Conservation (phyloP, 2,797 vertebrate species). For the Dryobates pubescens region DNA sequence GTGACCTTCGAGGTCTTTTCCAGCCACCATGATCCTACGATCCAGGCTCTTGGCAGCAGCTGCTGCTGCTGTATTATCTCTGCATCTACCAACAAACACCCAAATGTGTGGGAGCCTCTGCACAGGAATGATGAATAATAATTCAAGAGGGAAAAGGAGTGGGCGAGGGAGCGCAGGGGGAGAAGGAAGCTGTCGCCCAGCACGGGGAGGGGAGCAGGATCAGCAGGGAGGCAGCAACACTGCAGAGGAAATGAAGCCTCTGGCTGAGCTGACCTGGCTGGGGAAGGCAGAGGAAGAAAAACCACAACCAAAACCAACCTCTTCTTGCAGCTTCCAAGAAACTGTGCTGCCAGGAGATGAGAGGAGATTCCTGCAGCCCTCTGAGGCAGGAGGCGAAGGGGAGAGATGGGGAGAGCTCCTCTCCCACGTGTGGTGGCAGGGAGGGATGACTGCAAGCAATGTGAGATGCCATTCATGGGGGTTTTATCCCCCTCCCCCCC, state of each 20-base stretch:
- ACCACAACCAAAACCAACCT: too few species aligned
- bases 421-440: not conserved
- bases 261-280: not conserved
- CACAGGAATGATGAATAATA: slow-evolving; percentile 40
- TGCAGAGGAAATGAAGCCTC: not conserved
- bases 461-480: not conserved
- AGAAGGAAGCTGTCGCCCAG: slow-evolving; percentile 1
- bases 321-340: not conserved
- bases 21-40: too few species aligned
- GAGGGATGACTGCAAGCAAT: not conserved
- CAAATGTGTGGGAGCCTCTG: slow-evolving; percentile 56
- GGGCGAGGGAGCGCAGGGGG: slow-evolving; percentile 11
- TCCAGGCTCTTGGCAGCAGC: slow-evolving; percentile 20
- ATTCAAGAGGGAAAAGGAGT: slow-evolving; percentile 33
- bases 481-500: not conserved
- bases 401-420: not conserved
- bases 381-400: not conserved
- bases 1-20: too few species aligned
- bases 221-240: not conserved
- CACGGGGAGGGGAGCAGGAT: not conserved
- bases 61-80: not conserved
- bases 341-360: not conserved
- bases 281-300: not conserved
- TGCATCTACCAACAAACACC: slow-evolving; percentile 43
- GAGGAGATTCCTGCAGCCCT: not conserved